Conservation (phyloP, 2,797 vertebrate genomes). For the Danio tinwini region DNA sequence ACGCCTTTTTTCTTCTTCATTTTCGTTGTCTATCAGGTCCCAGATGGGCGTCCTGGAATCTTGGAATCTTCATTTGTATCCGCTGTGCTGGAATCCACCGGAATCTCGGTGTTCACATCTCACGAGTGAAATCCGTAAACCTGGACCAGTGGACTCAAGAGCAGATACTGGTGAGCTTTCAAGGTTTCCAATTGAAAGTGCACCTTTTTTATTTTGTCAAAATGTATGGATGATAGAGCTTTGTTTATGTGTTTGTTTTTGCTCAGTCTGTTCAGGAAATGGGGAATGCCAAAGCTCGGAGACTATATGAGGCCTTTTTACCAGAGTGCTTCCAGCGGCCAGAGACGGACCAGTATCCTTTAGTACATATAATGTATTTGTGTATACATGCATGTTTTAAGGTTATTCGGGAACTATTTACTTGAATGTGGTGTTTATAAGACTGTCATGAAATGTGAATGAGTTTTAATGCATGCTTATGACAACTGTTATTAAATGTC, state of each 20-base stretch:
- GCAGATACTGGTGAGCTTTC: conserved; percentile 89
- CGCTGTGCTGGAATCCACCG: conserved; percentile 98
- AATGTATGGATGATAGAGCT: not conserved
- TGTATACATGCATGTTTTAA: not conserved
- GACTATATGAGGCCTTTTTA: conserved; percentile 94
- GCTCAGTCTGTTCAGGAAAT: conserved; percentile 95
- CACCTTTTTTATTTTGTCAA: not conserved
- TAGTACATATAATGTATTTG: not conserved
- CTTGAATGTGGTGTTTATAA: too few species aligned
- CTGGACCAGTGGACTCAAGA: conserved; percentile 99
- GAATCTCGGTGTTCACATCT: conserved; percentile 97
- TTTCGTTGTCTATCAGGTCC: conserved; percentile 80
- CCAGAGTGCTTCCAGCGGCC: conserved; percentile 94
- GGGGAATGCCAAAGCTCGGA: conserved; percentile 95
- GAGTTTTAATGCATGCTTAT: too few species aligned
- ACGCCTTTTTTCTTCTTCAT: not conserved
- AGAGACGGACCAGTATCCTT: conserved; percentile 92
- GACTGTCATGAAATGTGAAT: too few species aligned
- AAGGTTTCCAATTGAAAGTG: not conserved
- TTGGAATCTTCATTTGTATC: conserved; percentile 97
- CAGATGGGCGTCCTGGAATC: conserved; percentile 98
- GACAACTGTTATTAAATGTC: too few species aligned
- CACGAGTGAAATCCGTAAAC: conserved; percentile 97
- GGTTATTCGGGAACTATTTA: not conserved
- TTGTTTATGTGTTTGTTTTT: conserved; percentile 22